These are phyloP conservation scores for Nyctibius grandis DNA, from an alignment of 2,797 vertebrate genomes.

Conservation along the genomic window DNA sequence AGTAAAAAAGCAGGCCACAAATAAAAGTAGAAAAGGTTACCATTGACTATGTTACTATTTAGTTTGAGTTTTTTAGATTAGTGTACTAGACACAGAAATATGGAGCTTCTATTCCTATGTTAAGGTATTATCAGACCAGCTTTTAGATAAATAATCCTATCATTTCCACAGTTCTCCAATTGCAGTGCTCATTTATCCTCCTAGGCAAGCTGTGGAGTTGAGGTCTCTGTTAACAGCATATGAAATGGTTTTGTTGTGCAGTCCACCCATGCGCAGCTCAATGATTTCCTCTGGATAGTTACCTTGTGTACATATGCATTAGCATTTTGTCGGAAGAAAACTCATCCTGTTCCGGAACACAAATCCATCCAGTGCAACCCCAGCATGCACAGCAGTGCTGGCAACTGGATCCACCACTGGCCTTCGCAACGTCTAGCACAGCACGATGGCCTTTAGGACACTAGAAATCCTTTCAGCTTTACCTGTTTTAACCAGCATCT, in stretches of 20 bases:
- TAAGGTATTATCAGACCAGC: not conserved
- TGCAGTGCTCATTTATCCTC: not conserved
- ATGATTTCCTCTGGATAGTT: not conserved
- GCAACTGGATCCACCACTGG: not conserved
- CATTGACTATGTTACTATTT: not conserved
- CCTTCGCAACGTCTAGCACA: not conserved
- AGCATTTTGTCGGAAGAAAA: not conserved
- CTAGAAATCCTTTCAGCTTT: not conserved
- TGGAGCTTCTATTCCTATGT: not conserved
- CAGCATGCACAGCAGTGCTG: accelerated
- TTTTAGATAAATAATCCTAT: not conserved
- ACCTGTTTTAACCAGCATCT: not conserved
- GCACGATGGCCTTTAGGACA: accelerated
- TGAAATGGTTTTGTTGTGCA: accelerated
- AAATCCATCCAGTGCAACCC: not conserved
- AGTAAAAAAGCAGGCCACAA: not conserved
- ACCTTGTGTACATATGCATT: not conserved
- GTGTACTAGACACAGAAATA: not conserved
- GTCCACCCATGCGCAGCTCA: not conserved
- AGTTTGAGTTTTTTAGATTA: not conserved
- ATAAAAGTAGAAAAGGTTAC: not conserved
- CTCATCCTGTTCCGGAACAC: not conserved
- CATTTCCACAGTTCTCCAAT: not conserved
- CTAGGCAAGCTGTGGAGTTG: accelerated
- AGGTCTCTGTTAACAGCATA: accelerated